Evolutionary conservation across 2,888 invertebrate genomes (phyloP).

Genomic region (Tachina fera): DNA sequence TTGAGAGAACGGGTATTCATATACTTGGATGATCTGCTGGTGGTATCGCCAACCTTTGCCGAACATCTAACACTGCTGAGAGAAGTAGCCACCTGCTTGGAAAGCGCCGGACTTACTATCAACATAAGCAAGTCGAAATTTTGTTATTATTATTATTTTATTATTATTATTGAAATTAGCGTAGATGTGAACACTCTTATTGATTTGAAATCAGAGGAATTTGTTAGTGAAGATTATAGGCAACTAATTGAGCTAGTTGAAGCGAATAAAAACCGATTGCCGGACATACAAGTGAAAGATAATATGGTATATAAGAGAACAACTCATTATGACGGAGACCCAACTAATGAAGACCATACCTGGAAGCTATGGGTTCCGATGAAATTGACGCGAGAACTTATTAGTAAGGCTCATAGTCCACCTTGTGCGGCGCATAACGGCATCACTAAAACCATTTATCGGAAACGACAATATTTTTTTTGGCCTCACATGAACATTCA

Average conservation of each 20-base stretch:
- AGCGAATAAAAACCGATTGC: neutral
- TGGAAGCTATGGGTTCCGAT: neutral
- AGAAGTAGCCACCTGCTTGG: slow-evolving; percentile 42
- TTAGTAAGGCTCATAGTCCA: neutral
- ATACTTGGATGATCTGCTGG: slow-evolving; percentile 63
- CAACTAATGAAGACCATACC: neutral
- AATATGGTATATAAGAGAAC: neutral
- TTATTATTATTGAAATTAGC: neutral
- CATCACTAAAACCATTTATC: neutral
- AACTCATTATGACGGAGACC: neutral
- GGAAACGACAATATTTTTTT: neutral
- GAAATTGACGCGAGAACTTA: neutral
- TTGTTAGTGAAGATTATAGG: neutral
- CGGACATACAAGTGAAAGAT: neutral
- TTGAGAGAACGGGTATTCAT: slow-evolving; percentile 58
- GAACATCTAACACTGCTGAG: slow-evolving; percentile 31
- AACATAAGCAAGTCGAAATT: slow-evolving; percentile 57
- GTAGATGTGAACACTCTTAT: neutral
- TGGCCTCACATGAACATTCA: neutral
- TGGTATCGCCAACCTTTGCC: slow-evolving; percentile 56
- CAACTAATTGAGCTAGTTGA: neutral
- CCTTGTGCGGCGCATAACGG: neutral
- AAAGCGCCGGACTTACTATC: slow-evolving; percentile 51
- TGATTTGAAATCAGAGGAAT: neutral
- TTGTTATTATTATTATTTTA: too few relatives aligned